Evolutionary conservation across 2,797 vertebrate genomes (phyloP).

Genomic region (Pachyuromys duprasi): DNA sequence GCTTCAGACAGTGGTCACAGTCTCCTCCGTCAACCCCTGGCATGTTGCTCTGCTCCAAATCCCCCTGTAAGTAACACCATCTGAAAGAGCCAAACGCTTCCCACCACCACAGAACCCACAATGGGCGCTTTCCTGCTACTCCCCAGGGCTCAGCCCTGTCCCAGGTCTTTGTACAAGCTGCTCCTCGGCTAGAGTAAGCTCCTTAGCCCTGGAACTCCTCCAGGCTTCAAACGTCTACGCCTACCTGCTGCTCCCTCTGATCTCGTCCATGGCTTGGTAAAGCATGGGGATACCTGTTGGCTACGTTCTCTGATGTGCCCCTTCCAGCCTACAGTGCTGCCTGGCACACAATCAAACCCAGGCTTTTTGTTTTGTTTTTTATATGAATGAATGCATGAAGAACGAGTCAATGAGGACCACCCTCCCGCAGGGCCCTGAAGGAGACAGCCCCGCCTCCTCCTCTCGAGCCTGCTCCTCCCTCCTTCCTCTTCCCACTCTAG

Average conservation of each 20-base stretch:
- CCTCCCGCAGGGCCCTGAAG: not conserved
- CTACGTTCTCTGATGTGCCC: not conserved
- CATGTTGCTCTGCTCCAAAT: rapidly evolving
- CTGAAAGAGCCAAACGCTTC: not conserved
- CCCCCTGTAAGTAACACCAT: not conserved
- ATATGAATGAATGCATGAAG: conserved; percentile 58
- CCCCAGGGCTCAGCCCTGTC: not conserved
- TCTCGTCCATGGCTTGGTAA: not conserved
- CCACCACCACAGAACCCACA: rapidly evolving
- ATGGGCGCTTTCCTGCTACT: not conserved
- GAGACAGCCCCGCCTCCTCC: not conserved
- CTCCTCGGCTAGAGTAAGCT: not conserved
- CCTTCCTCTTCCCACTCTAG: too few relatives aligned
- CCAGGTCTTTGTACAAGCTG: not conserved
- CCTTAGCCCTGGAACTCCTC: not conserved
- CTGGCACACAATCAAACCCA: not conserved
- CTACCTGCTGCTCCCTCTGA: not conserved
- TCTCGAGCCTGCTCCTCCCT: too few relatives aligned
- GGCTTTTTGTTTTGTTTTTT: not conserved
- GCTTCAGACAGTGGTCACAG: not conserved
- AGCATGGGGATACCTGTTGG: not conserved
- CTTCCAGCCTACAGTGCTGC: not conserved
- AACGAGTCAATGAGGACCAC: conserved; percentile 53
- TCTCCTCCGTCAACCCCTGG: rapidly evolving
- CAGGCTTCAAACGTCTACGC: too few relatives aligned